phyloP scores from a whole-genome alignment of 2,888 invertebrate species.

The Folsomia candida region DNA sequence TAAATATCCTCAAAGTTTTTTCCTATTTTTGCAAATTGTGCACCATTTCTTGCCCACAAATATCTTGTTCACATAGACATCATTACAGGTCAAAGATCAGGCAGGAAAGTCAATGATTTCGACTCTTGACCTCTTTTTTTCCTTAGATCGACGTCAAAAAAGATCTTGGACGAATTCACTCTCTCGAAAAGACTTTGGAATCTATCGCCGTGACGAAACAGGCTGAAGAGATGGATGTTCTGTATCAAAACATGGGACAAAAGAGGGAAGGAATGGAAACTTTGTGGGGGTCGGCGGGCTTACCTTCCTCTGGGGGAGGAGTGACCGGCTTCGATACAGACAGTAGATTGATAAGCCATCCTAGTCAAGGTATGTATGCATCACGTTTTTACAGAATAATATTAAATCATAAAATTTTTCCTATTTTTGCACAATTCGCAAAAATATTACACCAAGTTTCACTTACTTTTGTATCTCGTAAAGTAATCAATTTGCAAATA shows the following conservation, averaged over 20 bases:
- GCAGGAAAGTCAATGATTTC: background rate
- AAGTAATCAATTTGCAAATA: too few species aligned
- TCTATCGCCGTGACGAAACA: constrained; percentile 50
- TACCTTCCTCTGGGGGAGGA: background rate
- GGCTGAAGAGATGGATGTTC: constrained; percentile 51
- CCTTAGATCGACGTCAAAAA: constrained; percentile 29
- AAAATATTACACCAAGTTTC: too few species aligned
- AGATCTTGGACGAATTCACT: constrained; percentile 44
- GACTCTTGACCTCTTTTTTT: background rate
- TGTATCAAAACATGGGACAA: constrained; percentile 52
- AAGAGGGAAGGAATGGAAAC: constrained; percentile 20
- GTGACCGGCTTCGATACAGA: constrained; percentile 31
- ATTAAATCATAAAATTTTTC: too few species aligned
- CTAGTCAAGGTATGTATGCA: constrained; percentile 8
- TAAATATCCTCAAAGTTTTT: too few species aligned
- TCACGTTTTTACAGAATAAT: too few species aligned
- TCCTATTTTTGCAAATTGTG: too few species aligned
- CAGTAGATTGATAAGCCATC: constrained; percentile 24
- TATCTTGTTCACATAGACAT: too few species aligned
- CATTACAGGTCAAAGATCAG: too few species aligned
- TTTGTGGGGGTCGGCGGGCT: background rate
- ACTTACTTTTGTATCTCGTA: too few species aligned
- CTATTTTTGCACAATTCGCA: too few species aligned
- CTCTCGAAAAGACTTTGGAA: constrained; percentile 52
- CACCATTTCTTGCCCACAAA: too few species aligned